These are phyloP conservation scores for Oscheius sp. DNA, from an alignment of 2,888 invertebrate genomes.

Conservation along the genomic window DNA sequence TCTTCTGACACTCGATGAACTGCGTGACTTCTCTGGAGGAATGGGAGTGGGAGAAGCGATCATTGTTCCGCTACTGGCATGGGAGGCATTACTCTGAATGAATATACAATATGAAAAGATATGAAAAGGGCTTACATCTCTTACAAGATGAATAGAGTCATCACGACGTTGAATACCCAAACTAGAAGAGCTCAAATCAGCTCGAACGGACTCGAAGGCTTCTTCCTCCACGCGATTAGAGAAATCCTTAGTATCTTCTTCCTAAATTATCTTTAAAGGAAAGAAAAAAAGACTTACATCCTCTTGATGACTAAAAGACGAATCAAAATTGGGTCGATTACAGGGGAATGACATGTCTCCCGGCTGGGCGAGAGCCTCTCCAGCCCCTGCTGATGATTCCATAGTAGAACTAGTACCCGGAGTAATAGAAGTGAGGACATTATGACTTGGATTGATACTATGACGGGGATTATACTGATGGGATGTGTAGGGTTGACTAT, in stretches of 20 bases:
- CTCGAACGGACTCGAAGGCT: not conserved
- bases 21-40: not conserved
- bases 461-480: not conserved
- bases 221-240: constrained; percentile 1
- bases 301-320: constrained; percentile 10
- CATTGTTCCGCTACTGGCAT: constrained; percentile 18
- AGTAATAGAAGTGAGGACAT: not conserved
- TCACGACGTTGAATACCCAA: not conserved
- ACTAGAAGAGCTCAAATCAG: constrained; percentile 7
- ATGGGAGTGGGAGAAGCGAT: not conserved
- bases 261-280: constrained; percentile 3
- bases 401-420: constrained; percentile 20
- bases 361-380: constrained; percentile 42
- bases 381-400: constrained; percentile 23
- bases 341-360: constrained; percentile 37
- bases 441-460: not conserved
- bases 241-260: constrained; percentile 12
- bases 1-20: not conserved
- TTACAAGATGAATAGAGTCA: not conserved
- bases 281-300: no score
- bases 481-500: not conserved
- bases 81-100: constrained; percentile 9
- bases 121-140: not conserved
- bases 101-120: no score
- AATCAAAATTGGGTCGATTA: not conserved